phyloP scores from a whole-genome alignment of 1,140 invertebrate species.

The Lasioglossum baleicum region DNA sequence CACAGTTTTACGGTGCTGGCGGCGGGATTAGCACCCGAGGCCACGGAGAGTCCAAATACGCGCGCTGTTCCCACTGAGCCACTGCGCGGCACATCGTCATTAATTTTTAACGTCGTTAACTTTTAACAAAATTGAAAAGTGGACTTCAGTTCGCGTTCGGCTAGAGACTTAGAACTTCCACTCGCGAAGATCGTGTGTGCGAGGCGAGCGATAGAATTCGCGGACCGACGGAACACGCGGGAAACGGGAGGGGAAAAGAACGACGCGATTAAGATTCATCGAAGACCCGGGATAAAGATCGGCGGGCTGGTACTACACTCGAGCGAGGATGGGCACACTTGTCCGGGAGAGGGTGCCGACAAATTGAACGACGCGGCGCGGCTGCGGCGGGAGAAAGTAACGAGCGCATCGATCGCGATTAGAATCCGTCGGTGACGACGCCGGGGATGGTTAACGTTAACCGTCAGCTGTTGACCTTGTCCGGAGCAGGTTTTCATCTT shows the following conservation, averaged over 20 bases:
- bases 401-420: background rate
- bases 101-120: too few species aligned
- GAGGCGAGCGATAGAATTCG: too few species aligned
- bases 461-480: slow-evolving; percentile 43
- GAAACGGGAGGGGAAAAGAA: background rate
- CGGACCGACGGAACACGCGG: background rate
- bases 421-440: background rate
- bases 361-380: background rate
- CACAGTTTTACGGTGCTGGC: too few species aligned
- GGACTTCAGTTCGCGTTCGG: too few species aligned
- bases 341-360: background rate
- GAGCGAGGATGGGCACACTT: background rate
- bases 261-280: background rate
- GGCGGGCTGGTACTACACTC: background rate
- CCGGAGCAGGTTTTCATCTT: slow-evolving; percentile 20
- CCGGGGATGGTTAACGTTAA: slow-evolving; percentile 19
- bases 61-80: too few species aligned
- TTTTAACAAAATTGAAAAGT: too few species aligned
- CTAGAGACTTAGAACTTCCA: too few species aligned
- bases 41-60: too few species aligned
- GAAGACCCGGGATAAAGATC: background rate
- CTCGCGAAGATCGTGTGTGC: too few species aligned
- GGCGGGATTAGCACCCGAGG: too few species aligned
- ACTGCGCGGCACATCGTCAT: too few species aligned
- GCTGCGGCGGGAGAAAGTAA: background rate